Conservation (phyloP, 1,140 invertebrate species). For the Epicauta chinensis region DNA sequence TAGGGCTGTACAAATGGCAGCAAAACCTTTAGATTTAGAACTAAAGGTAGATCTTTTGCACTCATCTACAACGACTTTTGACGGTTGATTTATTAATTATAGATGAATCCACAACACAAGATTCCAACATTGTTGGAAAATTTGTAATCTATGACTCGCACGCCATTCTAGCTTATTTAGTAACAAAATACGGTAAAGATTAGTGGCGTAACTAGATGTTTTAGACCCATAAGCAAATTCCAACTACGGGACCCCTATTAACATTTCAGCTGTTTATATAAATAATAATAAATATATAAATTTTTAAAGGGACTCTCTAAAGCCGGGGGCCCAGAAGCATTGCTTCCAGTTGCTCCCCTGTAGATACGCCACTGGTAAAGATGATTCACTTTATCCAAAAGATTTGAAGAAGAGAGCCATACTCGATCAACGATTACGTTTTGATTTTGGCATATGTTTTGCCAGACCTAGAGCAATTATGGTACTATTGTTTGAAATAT, state of each 20-base stretch:
- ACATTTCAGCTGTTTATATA: too few relatives aligned
- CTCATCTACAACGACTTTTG: background rate
- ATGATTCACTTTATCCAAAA: constrained; percentile 52
- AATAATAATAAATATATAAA: too few relatives aligned
- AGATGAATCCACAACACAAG: constrained; percentile 58
- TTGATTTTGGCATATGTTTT: constrained; percentile 37
- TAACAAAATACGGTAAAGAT: constrained; percentile 50
- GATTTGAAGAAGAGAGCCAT: constrained; percentile 48
- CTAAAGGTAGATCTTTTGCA: constrained; percentile 4
- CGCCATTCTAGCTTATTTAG: constrained; percentile 52
- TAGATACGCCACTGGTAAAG: too few relatives aligned
- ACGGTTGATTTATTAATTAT: constrained; percentile 2
- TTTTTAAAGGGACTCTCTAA: too few relatives aligned
- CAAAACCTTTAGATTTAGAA: constrained; percentile 54
- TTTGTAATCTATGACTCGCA: constrained; percentile 42
- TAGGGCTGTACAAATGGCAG: constrained; percentile 51
- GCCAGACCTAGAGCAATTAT: background rate
- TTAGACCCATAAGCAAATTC: too few relatives aligned
- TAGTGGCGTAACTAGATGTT: too few relatives aligned
- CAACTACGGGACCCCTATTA: too few relatives aligned
- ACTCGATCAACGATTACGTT: constrained; percentile 49
- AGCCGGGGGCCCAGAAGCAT: too few relatives aligned
- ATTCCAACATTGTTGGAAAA: constrained; percentile 57
- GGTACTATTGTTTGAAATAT: background rate
- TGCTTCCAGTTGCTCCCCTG: too few relatives aligned